phyloP scores from a whole-genome alignment of 2,888 invertebrate species.

The Perithous albicinctus region DNA sequence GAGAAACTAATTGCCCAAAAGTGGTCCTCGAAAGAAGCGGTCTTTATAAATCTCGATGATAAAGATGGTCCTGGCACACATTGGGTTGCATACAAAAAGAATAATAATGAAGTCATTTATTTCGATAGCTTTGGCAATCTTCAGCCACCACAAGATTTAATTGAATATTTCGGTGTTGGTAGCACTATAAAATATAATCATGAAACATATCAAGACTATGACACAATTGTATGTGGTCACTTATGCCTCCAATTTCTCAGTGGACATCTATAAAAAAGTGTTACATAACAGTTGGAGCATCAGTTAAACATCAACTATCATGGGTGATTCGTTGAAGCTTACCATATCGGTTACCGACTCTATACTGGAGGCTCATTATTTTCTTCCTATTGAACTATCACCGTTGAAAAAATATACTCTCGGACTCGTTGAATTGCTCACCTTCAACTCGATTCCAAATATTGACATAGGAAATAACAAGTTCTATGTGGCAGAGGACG shows the following conservation, averaged over 20 bases:
- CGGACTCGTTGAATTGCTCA: too few species aligned
- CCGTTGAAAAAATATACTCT: too few species aligned
- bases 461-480: slow-evolving; percentile 73
- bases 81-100: too few species aligned
- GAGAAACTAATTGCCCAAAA: slow-evolving; percentile 6
- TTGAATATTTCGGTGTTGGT: slow-evolving; percentile 70
- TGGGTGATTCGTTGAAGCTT: slow-evolving; percentile 68
- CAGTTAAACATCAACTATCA: slow-evolving; percentile 3
- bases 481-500: slow-evolving; percentile 1
- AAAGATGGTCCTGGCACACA: too few species aligned
- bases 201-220: slow-evolving; percentile 72
- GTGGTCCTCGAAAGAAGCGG: slow-evolving; percentile 14
- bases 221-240: slow-evolving; percentile 17
- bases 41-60: slow-evolving; percentile 21
- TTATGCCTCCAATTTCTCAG: not conserved
- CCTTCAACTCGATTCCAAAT: too few species aligned
- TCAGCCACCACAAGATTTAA: slow-evolving; percentile 76
- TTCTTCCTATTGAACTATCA: too few species aligned
- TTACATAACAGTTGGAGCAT: not conserved
- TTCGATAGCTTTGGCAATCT: slow-evolving; percentile 82
- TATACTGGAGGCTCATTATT: slow-evolving; percentile 68
- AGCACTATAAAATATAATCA: slow-evolving; percentile 73
- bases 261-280: not conserved
- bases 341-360: slow-evolving; percentile 71
- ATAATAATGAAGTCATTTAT: slow-evolving; percentile 75